Evolutionary conservation across 2,797 vertebrate species (phyloP).

Genomic region (Limosa lapponica): DNA sequence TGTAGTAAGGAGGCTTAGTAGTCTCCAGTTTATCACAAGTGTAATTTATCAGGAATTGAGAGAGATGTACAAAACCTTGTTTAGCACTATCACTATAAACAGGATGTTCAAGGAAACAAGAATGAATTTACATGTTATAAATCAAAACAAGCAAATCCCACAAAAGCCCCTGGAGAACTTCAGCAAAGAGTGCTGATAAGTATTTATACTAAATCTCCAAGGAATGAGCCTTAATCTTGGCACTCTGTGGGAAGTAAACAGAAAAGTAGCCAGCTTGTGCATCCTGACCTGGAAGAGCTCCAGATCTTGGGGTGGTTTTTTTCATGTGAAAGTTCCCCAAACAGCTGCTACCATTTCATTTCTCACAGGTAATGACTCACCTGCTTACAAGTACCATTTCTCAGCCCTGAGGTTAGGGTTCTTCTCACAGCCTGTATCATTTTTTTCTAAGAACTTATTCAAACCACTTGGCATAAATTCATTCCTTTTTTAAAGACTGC

Average conservation of each 20-base stretch:
- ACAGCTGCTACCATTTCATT: not conserved
- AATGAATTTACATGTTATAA: not conserved
- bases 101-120: not conserved
- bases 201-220: not conserved
- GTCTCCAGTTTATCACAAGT: not conserved
- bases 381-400: not conserved
- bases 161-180: not conserved
- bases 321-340: not conserved
- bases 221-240: not conserved
- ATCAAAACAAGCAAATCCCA: not conserved
- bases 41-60: not conserved
- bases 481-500: not conserved
- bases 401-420: not conserved
- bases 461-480: not conserved
- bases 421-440: not conserved
- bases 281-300: conserved; percentile 1
- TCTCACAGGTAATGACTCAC: not conserved
- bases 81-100: not conserved
- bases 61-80: not conserved
- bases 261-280: not conserved
- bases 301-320: not conserved
- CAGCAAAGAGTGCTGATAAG: not conserved
- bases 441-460: not conserved
- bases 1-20: not conserved
- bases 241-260: not conserved